Conservation (phyloP, 2,888 invertebrate species). For the Morpho deidamia region DNA sequence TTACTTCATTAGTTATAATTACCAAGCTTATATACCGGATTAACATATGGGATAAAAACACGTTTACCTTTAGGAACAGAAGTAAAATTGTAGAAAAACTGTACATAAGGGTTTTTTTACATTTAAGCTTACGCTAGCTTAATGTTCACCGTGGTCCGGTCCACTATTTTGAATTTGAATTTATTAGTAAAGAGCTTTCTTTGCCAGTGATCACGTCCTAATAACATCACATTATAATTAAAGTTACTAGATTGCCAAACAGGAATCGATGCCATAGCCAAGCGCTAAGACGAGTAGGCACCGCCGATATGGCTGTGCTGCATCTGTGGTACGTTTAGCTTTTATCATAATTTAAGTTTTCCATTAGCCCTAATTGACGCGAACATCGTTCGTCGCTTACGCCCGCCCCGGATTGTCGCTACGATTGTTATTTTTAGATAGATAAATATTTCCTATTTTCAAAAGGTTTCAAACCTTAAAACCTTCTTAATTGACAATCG, state of each 20-base stretch:
- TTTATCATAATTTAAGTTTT: slow-evolving; percentile 79
- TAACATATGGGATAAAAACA: too few species aligned
- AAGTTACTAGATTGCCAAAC: not conserved
- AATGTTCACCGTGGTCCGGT: too few species aligned
- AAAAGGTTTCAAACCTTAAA: slow-evolving; percentile 53
- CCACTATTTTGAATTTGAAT: too few species aligned
- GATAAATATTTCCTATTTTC: slow-evolving; percentile 71
- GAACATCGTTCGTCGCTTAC: slow-evolving; percentile 77
- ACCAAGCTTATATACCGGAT: too few species aligned
- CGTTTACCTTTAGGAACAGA: too few species aligned
- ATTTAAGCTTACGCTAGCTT: too few species aligned
- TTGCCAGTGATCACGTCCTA: too few species aligned
- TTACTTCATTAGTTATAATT: too few species aligned
- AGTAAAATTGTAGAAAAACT: too few species aligned
- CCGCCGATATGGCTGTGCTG: slow-evolving; percentile 43
- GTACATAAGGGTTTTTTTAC: too few species aligned
- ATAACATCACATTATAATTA: not conserved
- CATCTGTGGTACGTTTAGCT: slow-evolving; percentile 65
- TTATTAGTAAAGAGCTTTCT: too few species aligned
- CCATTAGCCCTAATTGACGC: slow-evolving; percentile 77
- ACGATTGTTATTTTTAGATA: slow-evolving; percentile 71
- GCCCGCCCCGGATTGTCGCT: slow-evolving; percentile 54
- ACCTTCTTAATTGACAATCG: slow-evolving; percentile 69
- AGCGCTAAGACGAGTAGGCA: slow-evolving; percentile 9
- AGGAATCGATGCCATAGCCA: not conserved